Conservation (phyloP, 2,888 invertebrate genomes). For the Craniophora ligustri region DNA sequence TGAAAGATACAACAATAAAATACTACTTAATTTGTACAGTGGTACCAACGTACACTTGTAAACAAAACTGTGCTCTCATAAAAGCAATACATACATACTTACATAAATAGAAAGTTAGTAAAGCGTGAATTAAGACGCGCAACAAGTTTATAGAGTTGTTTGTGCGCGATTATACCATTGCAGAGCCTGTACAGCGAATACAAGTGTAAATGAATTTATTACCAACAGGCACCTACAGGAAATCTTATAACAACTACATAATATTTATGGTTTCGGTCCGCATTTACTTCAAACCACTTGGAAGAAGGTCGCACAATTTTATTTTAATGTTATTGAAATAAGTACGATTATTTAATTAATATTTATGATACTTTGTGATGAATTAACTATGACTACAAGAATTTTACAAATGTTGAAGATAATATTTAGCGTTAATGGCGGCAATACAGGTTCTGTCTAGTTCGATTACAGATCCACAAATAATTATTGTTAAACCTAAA, state of each 20-base stretch:
- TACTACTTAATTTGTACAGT: background rate
- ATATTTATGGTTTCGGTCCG: background rate
- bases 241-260: background rate
- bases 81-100: too few relatives aligned
- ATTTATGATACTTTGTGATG: too few relatives aligned
- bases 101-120: conserved; percentile 4
- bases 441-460: too few relatives aligned
- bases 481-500: too few relatives aligned
- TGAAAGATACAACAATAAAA: background rate
- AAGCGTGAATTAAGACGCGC: conserved; percentile 23
- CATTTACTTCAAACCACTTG: too few relatives aligned
- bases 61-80: conserved; percentile 7
- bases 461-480: too few relatives aligned
- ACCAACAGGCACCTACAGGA: background rate
- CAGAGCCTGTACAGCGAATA: conserved; percentile 22
- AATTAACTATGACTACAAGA: too few relatives aligned
- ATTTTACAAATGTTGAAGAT: too few relatives aligned
- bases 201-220: conserved; percentile 3
- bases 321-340: too few relatives aligned
- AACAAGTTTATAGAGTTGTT: conserved; percentile 38
- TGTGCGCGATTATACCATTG: conserved; percentile 34
- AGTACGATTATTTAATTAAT: too few relatives aligned
- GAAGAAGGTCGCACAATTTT: too few relatives aligned
- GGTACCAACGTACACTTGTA: conserved; percentile 2
- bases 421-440: too few relatives aligned